Base-by-base conservation (phyloP, 2,888 invertebrate genomes). In the Dynastes hyllus region DNA sequence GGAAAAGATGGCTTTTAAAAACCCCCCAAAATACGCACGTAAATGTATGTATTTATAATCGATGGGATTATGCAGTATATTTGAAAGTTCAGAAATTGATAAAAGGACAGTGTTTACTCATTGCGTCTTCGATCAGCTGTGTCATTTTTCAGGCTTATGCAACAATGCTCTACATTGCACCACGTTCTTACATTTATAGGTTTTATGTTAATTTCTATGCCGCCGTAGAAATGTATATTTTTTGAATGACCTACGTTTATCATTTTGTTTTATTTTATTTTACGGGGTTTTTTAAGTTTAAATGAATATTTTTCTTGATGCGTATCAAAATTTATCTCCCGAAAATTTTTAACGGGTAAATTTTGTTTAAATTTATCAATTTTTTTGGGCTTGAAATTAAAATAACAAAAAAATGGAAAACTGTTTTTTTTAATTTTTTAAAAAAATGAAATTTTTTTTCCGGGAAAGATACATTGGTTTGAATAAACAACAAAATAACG, bases 61-160 rank as follows among this genome's bases (percentile, higher is more conserved):
- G 27, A 27, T 11, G 67, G 22, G 67, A 69, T 73, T 73, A 73
- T 73, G 61, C 67, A 50, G 67, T 58, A 16, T 73, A 58, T 58
- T 61, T 58, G 73, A 61, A 61, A 61, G 73, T 61, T 61, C 61
- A 61, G 61, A 61, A 61, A 61, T 58, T 73, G 73, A 73, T 73
- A 73, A 73, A 32, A 71, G 16, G 22, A 45, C 45, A 61, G 40
- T 73, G 73, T 73, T 61, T 58, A 73, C 58, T 73, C 27, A 73
- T 22, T 61, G 45, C 37, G 32, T 61, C 58, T 73, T 61, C 61
- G 45, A 73, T 73, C 58, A 27, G 6, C 73, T 73, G 61, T 61
- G 73, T 61, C 61, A 61, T 73, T 58, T 61, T 61, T 61, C 73
- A 73, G 71, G 73, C 73, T 73, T 73, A 73, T 58, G 73, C 61